Evolutionary conservation across 2,797 vertebrate genomes (phyloP), one percentile per base, ranked within the genome.

Genomic region (Masticophis lateralis): DNA sequence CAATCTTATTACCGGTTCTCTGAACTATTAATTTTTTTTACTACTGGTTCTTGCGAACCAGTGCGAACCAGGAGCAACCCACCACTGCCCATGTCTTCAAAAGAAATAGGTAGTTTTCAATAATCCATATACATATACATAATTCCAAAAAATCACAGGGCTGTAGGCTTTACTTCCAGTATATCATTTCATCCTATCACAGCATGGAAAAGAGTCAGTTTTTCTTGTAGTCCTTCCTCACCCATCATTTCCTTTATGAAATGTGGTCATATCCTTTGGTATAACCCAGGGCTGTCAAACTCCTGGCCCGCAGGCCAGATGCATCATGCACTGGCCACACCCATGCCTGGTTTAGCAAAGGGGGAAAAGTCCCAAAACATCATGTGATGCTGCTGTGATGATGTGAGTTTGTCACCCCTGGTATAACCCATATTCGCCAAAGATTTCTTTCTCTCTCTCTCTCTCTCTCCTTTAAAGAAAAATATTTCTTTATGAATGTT

Each of bases 311-410:
- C 1, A 59, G 18, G 57, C 18, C 5, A 18, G 56, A 57, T 57
- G 16, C 13, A 4, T 18, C 5, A 20, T 5, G 2, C 6, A 5
- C 1, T 59, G 57, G 6, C 18, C 57, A 59, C 6, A 5, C 18
- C 18, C 57, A 59, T 0, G 6, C 5, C 57, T 6, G 4, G 57
- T 59, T 59, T 59, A 59, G 57, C 4, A 57, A 57, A 18, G 56
- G 56, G 1, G 16, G 1, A 18, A 57, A 18, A 57, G 16, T 57
- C 16, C 5, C 4, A 5, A 57, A 18, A 18, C 5, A 1, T 56
- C 12, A 56, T 1, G 5, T 57, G 56, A 57, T 3, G 4, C 56
- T 14, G 16, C 56, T 0, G 0, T 20, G 57, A 59, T 5, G 14
- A 59, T 20, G 57, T 20, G 6, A 59, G 18, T 59, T 59, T 59